phyloP scores from a whole-genome alignment of 2,888 invertebrate species.

The Hypomecis atomaria region DNA sequence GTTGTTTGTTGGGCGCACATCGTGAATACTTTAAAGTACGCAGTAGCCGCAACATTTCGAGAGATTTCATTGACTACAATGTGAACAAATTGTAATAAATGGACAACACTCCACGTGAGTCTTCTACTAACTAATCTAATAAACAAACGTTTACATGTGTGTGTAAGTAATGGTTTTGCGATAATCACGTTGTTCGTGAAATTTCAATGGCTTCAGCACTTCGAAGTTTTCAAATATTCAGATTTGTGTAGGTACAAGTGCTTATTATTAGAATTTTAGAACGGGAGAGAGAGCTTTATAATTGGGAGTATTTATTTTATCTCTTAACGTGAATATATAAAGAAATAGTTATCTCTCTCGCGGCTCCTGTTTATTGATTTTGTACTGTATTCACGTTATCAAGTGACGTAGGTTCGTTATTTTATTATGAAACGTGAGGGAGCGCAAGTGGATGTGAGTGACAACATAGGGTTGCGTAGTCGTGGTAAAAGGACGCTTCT shows the following conservation, averaged over 20 bases:
- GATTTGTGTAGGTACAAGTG: constrained; percentile 40
- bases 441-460: constrained; percentile 32
- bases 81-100: constrained; percentile 6
- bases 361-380: constrained; percentile 42
- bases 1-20: constrained; percentile 51
- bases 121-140: constrained; percentile 54
- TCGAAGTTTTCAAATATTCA: constrained; percentile 48
- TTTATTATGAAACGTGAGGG: constrained; percentile 26
- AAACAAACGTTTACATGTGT: constrained; percentile 52
- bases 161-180: constrained; percentile 45
- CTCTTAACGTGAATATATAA: constrained; percentile 32
- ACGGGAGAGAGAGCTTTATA: constrained; percentile 37
- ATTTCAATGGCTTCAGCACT: constrained; percentile 64
- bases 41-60: constrained; percentile 20
- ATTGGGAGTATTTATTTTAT: constrained; percentile 44
- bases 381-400: constrained; percentile 19
- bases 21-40: constrained; percentile 41
- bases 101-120: constrained; percentile 12
- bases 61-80: constrained; percentile 27
- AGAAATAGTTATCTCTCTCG: constrained; percentile 30
- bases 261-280: constrained; percentile 47
- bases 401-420: constrained; percentile 26
- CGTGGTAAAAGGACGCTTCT: constrained; percentile 33
- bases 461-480: constrained; percentile 26
- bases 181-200: constrained; percentile 65